phyloP scores from a whole-genome alignment of 2,113 vertebrate species.

The Sterrhoptilus dennistouni region DNA sequence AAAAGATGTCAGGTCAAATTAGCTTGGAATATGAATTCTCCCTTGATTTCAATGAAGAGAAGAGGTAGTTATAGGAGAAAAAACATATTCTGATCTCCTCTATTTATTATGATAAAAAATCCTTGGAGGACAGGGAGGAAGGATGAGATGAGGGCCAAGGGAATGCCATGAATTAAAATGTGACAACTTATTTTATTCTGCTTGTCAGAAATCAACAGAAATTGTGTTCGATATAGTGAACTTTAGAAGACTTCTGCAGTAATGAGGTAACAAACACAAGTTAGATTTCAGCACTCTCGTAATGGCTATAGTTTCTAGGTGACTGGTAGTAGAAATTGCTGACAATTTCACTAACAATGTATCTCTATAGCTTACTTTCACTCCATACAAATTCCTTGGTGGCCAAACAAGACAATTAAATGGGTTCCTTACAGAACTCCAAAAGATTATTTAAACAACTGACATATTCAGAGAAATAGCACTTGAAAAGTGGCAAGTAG shows the following conservation, averaged over 20 bases:
- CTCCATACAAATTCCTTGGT: not conserved
- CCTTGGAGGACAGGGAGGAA: fast-evolving
- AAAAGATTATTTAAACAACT: not conserved
- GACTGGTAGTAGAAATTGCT: not conserved
- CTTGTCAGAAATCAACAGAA: not conserved
- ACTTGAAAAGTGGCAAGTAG: not conserved
- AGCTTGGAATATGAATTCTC: not conserved
- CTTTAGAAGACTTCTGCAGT: not conserved
- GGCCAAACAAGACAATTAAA: not conserved
- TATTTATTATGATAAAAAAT: not conserved
- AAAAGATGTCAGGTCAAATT: not conserved
- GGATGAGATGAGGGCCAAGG: not conserved
- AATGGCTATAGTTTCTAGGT: not conserved
- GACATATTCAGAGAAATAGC: not conserved
- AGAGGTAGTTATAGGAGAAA: not conserved
- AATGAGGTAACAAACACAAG: not conserved
- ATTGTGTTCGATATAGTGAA: not conserved
- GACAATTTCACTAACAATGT: not conserved
- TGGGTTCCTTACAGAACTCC: not conserved
- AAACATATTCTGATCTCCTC: too few relatives aligned
- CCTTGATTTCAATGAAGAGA: not conserved
- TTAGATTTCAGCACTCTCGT: not conserved
- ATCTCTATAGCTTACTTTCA: not conserved
- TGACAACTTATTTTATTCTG: not conserved
- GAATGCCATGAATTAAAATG: not conserved